Evolutionary conservation across 2,113 vertebrate genomes (phyloP).

Genomic region (Paramisgurnus dabryanus): DNA sequence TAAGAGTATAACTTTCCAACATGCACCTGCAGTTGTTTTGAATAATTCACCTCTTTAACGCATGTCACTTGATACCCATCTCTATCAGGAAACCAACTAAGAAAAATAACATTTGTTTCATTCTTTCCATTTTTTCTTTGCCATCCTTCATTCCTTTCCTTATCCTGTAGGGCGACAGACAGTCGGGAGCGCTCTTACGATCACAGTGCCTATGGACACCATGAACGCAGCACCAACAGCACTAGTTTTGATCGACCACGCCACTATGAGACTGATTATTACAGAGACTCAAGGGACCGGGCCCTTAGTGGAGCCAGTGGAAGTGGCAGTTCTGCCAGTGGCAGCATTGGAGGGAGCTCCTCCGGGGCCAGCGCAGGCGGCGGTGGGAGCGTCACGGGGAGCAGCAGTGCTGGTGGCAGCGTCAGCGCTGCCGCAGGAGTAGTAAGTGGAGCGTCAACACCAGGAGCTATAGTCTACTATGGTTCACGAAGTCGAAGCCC

Average conservation of each 20-base stretch:
- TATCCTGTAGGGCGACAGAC: constrained; percentile 86
- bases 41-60: constrained; percentile 28
- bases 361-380: constrained; percentile 78
- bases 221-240: constrained; percentile 91
- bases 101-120: constrained; percentile 53
- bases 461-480: constrained; percentile 84
- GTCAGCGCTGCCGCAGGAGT: constrained; percentile 77
- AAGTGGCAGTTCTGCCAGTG: constrained; percentile 50
- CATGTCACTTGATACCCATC: constrained; percentile 40
- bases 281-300: constrained; percentile 91
- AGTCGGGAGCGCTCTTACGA: constrained; percentile 96
- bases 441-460: constrained; percentile 65
- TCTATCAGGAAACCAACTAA: background rate
- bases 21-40: constrained; percentile 39
- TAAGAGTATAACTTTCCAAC: constrained; percentile 6
- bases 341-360: constrained; percentile 69
- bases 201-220: constrained; percentile 99
- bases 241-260: constrained; percentile 93
- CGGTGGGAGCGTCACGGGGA: constrained; percentile 71
- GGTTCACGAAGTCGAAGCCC: constrained; percentile 95
- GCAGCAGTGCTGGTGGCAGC: constrained; percentile 82
- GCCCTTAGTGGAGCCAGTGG: constrained; percentile 77
- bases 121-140: constrained; percentile 63
- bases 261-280: constrained; percentile 98
- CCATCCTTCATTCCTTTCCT: constrained; percentile 72